Evolutionary conservation across 53 echinoderm and acorn worm species (phyloP).

Genomic region (Hippasteria phrygiana): DNA sequence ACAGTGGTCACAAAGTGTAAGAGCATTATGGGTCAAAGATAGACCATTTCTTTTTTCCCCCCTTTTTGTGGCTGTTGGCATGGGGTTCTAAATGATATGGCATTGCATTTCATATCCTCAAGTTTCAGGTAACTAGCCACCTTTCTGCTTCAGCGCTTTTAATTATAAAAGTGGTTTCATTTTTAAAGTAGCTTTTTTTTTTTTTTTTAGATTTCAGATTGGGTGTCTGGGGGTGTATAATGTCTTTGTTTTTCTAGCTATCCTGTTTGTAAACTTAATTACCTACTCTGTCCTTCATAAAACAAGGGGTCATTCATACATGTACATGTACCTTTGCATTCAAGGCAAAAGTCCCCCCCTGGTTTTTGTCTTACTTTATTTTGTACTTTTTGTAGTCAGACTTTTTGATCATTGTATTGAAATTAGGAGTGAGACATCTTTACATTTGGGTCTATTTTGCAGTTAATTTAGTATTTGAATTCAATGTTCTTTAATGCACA

Average conservation of each 20-base stretch:
- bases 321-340: no score
- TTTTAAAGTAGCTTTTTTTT: neutral
- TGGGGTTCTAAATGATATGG: neutral
- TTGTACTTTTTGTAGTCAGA: no score
- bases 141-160: constrained; percentile 53
- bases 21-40: neutral
- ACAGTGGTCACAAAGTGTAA: constrained; percentile 3
- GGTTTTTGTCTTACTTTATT: no score
- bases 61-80: neutral
- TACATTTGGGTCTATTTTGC: no score
- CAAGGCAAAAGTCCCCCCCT: no score
- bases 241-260: constrained; percentile 9
- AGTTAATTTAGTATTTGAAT: no score
- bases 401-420: no score
- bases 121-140: constrained; percentile 20
- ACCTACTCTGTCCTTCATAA: neutral
- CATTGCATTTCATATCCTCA: constrained; percentile 33
- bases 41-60: neutral
- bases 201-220: neutral
- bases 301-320: neutral
- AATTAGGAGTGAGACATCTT: no score
- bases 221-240: constrained; percentile 4
- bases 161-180: constrained; percentile 61
- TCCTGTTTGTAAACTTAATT: neutral
- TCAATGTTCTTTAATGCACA: no score